A percentile compares a stretch with the other conserved stretches of the same genome.
phyloP scores from a whole-genome alignment of 2,797 vertebrate genomes.

The Coregonus sp. region DNA sequence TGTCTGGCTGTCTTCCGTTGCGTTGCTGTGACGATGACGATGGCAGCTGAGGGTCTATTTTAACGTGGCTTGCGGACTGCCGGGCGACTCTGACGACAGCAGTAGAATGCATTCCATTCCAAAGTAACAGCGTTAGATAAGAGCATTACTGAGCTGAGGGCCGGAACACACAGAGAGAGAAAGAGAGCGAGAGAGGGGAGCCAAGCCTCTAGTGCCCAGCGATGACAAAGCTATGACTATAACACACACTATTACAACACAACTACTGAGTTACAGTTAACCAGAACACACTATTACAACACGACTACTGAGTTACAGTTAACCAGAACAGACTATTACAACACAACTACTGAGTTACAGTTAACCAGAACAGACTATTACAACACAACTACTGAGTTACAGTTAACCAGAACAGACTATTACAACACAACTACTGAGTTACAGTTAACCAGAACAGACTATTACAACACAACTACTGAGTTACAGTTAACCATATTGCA shows the following conservation, averaged over 20 bases:
- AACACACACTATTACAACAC: background rate
- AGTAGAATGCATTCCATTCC: background rate
- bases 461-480: background rate
- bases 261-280: too few species aligned
- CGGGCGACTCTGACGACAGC: background rate
- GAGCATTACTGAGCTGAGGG: background rate
- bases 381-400: too few species aligned
- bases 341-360: background rate
- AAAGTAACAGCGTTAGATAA: constrained; percentile 5
- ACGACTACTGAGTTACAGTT: too few species aligned
- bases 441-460: background rate
- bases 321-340: background rate
- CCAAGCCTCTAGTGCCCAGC: background rate
- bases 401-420: too few species aligned
- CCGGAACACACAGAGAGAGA: background rate
- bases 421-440: background rate
- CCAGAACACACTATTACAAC: too few species aligned
- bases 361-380: too few species aligned
- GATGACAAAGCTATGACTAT: background rate
- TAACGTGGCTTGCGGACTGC: background rate
- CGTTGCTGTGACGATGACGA: constrained; percentile 17
- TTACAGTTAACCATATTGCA: background rate
- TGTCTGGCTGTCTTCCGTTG: constrained; percentile 32
- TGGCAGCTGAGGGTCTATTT: background rate
- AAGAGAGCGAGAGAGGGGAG: background rate